Evolutionary conservation across 2,797 vertebrate species (phyloP).

Genomic region (Tokudaia tokunoshimensis): DNA sequence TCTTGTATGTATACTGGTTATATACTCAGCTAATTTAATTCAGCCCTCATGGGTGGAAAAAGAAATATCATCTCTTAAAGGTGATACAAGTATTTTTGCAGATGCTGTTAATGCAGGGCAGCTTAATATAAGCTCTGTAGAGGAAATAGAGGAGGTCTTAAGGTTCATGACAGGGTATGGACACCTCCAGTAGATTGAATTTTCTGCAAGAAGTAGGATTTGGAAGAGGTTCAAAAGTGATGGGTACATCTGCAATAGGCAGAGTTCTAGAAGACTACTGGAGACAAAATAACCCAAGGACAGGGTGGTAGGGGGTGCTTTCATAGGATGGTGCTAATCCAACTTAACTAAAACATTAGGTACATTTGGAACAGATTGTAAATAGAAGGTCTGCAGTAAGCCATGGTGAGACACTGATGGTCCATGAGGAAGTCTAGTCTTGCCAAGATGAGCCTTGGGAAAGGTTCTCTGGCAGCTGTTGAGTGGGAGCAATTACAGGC

Average conservation of each 20-base stretch:
- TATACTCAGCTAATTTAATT: constrained; percentile 16
- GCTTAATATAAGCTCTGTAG: not conserved
- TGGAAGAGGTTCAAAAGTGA: not conserved
- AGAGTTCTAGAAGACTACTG: not conserved
- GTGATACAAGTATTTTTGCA: not conserved
- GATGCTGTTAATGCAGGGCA: not conserved
- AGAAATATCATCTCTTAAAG: not conserved
- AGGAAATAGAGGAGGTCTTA: not conserved
- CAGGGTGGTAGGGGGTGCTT: not conserved
- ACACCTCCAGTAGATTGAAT: not conserved
- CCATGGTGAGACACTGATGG: not conserved
- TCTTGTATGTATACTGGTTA: not conserved
- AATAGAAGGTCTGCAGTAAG: constrained; percentile 15
- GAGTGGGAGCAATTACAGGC: not conserved
- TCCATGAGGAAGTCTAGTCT: not conserved
- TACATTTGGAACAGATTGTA: not conserved
- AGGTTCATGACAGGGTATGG: not conserved
- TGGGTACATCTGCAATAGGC: not conserved
- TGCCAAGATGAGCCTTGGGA: not conserved
- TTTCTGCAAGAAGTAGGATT: not conserved
- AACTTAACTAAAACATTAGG: constrained; percentile 28
- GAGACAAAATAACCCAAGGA: not conserved
- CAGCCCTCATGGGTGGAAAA: not conserved
- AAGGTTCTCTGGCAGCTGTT: not conserved
- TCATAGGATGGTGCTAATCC: constrained; percentile 3